Conservation (phyloP, 2,797 vertebrate species). For the Anabacerthia variegaticeps region DNA sequence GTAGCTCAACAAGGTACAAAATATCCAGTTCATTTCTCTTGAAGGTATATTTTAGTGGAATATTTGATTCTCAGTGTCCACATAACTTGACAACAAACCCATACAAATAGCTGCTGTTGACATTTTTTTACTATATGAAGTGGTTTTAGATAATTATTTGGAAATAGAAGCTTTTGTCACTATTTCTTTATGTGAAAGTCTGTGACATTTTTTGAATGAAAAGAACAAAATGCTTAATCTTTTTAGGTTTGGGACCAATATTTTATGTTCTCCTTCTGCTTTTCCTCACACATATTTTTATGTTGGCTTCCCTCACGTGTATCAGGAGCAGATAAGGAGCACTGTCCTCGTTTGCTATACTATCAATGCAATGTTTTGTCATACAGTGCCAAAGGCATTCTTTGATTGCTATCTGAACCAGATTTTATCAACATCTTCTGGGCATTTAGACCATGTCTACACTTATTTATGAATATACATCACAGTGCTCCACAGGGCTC, state of each 20-base stretch:
- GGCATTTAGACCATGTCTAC: slow-evolving; percentile 8
- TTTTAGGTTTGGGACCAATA: not conserved
- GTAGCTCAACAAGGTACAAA: not conserved
- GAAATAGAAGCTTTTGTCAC: not conserved
- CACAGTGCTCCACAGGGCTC: not conserved
- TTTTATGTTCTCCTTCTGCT: not conserved
- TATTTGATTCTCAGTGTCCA: not conserved
- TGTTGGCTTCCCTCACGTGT: not conserved
- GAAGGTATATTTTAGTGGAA: not conserved
- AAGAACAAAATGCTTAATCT: not conserved
- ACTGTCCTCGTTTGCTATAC: not conserved
- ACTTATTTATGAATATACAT: slow-evolving; percentile 31
- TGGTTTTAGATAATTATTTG: not conserved
- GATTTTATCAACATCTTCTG: slow-evolving; percentile 30
- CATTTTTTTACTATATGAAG: not conserved
- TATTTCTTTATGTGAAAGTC: not conserved
- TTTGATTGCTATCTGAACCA: slow-evolving; percentile 32
- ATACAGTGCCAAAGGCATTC: not conserved
- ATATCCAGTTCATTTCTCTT: not conserved
- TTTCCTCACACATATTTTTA: not conserved
- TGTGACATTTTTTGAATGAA: not conserved
- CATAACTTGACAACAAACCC: not conserved
- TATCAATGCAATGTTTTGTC: not conserved
- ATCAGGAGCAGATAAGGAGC: not conserved
- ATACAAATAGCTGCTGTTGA: not conserved